Conservation (phyloP, 2,797 vertebrate genomes). For the Manis pentadactyla region DNA sequence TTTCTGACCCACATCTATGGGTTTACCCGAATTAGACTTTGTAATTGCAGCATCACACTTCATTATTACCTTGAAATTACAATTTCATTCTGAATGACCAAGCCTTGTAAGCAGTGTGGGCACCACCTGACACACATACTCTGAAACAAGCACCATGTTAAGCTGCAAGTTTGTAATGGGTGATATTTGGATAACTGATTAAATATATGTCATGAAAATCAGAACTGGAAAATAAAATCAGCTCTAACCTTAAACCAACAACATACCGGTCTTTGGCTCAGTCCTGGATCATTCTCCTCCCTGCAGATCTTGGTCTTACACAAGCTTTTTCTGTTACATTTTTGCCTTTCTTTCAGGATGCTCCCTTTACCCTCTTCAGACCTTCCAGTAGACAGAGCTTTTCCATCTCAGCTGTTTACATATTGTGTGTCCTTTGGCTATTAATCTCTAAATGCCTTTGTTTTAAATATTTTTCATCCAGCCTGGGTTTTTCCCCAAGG, state of each 20-base stretch:
- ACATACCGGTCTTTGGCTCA: neutral
- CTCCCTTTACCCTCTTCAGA: neutral
- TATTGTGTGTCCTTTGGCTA: neutral
- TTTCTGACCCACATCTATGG: constrained; percentile 39
- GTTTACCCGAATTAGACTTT: constrained; percentile 66
- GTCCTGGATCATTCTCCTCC: neutral
- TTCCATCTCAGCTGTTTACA: neutral
- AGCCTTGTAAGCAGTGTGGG: constrained; percentile 24
- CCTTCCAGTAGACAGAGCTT: neutral
- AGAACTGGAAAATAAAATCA: neutral
- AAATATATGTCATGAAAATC: constrained; percentile 72
- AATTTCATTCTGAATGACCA: constrained; percentile 55
- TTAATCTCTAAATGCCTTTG: constrained; percentile 37
- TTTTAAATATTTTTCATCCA: constrained; percentile 23
- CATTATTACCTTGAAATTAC: constrained; percentile 67
- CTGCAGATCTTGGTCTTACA: neutral
- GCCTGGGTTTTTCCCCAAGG: constrained; percentile 51
- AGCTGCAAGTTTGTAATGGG: constrained; percentile 65
- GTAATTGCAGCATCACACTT: constrained; percentile 62
- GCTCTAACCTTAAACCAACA: neutral
- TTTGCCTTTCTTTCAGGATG: neutral
- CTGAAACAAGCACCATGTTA: constrained; percentile 46
- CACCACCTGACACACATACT: neutral
- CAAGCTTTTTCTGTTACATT: neutral
- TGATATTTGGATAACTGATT: constrained; percentile 70